These are phyloP conservation scores for Rhyacophila evoluta DNA, from an alignment of 2,888 invertebrate species.

Conservation along the genomic window DNA sequence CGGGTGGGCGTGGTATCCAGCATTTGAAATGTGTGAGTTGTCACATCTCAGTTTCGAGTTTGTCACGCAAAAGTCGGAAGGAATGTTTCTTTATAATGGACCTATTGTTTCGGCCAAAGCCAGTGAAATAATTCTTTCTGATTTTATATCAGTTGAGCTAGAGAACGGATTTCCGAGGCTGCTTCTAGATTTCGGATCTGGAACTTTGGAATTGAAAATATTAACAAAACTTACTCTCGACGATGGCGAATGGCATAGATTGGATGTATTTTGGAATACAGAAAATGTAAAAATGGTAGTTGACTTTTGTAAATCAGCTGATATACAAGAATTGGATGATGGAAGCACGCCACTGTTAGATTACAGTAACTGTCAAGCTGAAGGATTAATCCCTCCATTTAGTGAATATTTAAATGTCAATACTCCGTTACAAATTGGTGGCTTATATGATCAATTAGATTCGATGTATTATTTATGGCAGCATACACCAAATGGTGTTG, in stretches of 20 bases:
- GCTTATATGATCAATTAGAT: slow-evolving; percentile 90
- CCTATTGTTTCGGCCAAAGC: slow-evolving; percentile 94
- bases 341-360: slow-evolving; percentile 90
- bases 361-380: slow-evolving; percentile 89
- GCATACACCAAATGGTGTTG: slow-evolving; percentile 88
- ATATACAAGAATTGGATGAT: slow-evolving; percentile 90
- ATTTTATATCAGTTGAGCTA: slow-evolving; percentile 94
- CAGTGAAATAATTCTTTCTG: slow-evolving; percentile 90
- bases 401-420: slow-evolving; percentile 97
- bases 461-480: slow-evolving; percentile 91
- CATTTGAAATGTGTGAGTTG: slow-evolving; percentile 95
- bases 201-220: slow-evolving; percentile 86
- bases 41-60: slow-evolving; percentile 97
- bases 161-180: slow-evolving; percentile 91
- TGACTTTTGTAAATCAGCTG: slow-evolving; percentile 91
- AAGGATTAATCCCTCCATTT: slow-evolving; percentile 91
- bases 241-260: slow-evolving; percentile 97
- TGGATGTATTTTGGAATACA: slow-evolving; percentile 96
- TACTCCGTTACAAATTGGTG: slow-evolving; percentile 94
- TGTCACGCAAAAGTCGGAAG: slow-evolving; percentile 90
- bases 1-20: slow-evolving; percentile 98
- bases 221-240: slow-evolving; percentile 88
- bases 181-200: slow-evolving; percentile 94
- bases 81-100: slow-evolving; percentile 94
- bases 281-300: slow-evolving; percentile 94